phyloP scores from a whole-genome alignment of 2,888 invertebrate species.

The Aethes cnicana region DNA sequence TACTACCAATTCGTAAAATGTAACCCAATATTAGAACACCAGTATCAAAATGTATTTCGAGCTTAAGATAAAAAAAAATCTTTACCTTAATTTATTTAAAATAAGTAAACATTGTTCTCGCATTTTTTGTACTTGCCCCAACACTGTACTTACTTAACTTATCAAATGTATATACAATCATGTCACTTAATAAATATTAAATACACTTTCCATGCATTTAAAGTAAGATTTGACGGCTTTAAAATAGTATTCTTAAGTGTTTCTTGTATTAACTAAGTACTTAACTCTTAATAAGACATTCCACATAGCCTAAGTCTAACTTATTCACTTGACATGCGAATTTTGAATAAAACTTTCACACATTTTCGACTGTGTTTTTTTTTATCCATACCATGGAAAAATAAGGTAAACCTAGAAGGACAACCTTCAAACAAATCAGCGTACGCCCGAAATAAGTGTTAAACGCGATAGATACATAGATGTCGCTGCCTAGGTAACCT shows the following conservation, averaged over 20 bases:
- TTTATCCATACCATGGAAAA: background rate
- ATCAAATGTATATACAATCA: constrained; percentile 20
- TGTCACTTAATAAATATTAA: background rate
- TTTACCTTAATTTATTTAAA: no score
- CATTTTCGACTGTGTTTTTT: constrained; percentile 23
- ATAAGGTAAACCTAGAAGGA: no score
- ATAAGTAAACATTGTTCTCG: no score
- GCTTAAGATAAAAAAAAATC: no score
- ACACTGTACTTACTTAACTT: background rate
- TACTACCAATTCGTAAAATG: no score
- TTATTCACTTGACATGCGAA: constrained; percentile 58
- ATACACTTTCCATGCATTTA: constrained; percentile 44
- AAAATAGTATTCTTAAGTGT: constrained; percentile 42
- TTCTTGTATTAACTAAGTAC: constrained; percentile 34
- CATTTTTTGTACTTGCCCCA: background rate
- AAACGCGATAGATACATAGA: no score
- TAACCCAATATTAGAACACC: no score
- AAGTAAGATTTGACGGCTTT: constrained; percentile 58
- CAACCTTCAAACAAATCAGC: no score
- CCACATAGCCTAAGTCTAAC: constrained; percentile 60
- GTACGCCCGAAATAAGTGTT: no score
- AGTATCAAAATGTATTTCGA: no score
- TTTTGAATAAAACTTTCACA: constrained; percentile 47
- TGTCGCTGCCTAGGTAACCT: no score
- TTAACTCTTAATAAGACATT: constrained; percentile 48